phyloP scores from a whole-genome alignment of 2,888 invertebrate genomes.

The Ariolimax columbianus region DNA sequence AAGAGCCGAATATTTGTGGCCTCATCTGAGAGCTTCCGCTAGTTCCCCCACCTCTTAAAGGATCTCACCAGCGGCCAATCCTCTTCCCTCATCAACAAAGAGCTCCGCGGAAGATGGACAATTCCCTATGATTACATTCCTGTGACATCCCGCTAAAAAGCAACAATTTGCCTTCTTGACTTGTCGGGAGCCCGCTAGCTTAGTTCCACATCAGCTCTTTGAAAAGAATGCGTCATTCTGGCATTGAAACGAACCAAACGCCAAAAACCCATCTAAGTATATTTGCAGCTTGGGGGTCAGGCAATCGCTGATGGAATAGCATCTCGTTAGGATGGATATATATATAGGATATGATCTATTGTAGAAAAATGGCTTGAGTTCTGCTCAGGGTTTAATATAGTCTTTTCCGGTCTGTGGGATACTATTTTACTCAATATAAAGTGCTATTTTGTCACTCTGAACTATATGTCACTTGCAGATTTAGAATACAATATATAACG shows the following conservation, averaged over 20 bases:
- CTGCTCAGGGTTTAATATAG: too few relatives aligned
- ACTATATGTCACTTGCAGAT: too few relatives aligned
- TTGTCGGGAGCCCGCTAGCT: slow-evolving; percentile 40
- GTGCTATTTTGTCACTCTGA: too few relatives aligned
- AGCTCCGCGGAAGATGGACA: slow-evolving; percentile 48
- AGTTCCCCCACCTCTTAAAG: neutral
- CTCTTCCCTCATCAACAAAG: slow-evolving; percentile 43
- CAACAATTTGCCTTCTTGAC: slow-evolving; percentile 53
- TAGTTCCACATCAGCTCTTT: slow-evolving; percentile 11
- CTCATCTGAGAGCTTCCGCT: slow-evolving; percentile 21
- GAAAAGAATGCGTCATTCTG: slow-evolving; percentile 35
- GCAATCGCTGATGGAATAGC: slow-evolving; percentile 1
- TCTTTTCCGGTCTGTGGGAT: too few relatives aligned
- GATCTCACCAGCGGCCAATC: slow-evolving; percentile 28
- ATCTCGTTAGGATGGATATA: slow-evolving; percentile 12
- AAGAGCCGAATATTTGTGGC: neutral
- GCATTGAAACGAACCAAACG: slow-evolving; percentile 13
- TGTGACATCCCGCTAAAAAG: slow-evolving; percentile 47
- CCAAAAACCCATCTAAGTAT: slow-evolving; percentile 32
- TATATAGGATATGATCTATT: too few relatives aligned
- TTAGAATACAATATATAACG: too few relatives aligned
- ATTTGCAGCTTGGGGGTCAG: slow-evolving; percentile 26
- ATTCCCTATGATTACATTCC: slow-evolving; percentile 57
- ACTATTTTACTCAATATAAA: too few relatives aligned
- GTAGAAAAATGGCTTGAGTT: too few relatives aligned